Base-by-base conservation (phyloP, 2,888 invertebrate genomes). In the Conops quadrifasciatus region DNA sequence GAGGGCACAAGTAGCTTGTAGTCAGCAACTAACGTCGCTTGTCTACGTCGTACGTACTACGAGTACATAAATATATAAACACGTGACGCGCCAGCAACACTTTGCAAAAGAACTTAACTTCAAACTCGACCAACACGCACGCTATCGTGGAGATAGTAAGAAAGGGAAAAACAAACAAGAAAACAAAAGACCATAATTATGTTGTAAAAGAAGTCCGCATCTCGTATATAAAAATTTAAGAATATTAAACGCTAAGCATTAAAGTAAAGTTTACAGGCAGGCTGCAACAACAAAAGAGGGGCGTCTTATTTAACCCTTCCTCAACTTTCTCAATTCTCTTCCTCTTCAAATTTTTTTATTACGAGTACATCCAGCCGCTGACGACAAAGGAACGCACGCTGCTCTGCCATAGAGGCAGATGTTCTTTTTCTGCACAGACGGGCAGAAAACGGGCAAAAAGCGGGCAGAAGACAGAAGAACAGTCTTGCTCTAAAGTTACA, bases 61-160 rank as follows among this genome's bases (percentile, higher is more conserved):
- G 11, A 15, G 11, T 49, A 49, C n/a, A 49, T 49, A 16, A 3
- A 49, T 16, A 11, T 49, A 16, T 49, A n/a, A 59, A 59, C 59
- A 59, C 59, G 59, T 59, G 59, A 59, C 59, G 15, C 30, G 2
- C 11, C 15, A 15, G 59, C 59, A 59, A 28, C 26, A 59, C 21
- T 24, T 56, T 7, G 5, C 7, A 59, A 28, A 16, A n/a, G 16
- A n/a, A 28, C 9, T 5, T 15, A 2, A 24, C n/a, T 59, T 24
- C 5, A 2, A 59, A 26, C 24, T n/a, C n/a, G 59, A 15, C n/a
- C 59, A 28, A 59, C 59, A 59, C 59, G 59, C 59, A 59, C 4
- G 2, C 2, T 19, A 4, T 56, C 30, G 11, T 4, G 9, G 36
- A 36, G 36, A 36, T 36, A 36, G n/a, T n/a, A 16, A 56, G 19